Percentiles rank a stretch among this genome's conserved stretches.
phyloP scores from a whole-genome alignment of 2,113 vertebrate genomes.

The Pseudorectes ferrugineus region DNA sequence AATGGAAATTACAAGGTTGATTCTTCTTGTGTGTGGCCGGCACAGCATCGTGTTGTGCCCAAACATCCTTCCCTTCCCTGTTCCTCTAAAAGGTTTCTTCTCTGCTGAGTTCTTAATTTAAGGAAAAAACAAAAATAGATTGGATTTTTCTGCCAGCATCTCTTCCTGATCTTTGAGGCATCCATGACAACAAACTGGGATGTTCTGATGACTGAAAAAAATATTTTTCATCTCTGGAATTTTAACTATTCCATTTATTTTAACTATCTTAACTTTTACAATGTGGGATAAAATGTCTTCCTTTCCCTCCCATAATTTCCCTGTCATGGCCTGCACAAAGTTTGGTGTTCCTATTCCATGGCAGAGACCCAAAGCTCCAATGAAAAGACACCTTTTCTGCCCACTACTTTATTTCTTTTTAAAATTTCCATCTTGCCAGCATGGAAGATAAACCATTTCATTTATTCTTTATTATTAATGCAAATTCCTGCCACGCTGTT shows the following conservation, averaged over 20 bases:
- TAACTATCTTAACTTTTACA: neutral
- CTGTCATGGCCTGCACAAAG: neutral
- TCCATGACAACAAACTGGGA: neutral
- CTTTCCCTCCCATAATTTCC: neutral
- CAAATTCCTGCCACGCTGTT: rapidly evolving
- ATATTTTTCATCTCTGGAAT: neutral
- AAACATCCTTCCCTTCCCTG: neutral
- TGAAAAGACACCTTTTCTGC: neutral
- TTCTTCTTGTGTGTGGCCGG: neutral
- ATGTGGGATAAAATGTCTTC: neutral
- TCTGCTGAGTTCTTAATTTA: neutral
- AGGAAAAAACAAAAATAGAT: neutral
- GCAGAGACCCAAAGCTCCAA: neutral
- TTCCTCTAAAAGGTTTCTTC: neutral
- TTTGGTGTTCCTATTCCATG: neutral
- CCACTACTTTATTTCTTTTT: neutral
- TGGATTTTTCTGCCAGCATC: neutral
- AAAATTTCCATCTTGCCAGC: neutral
- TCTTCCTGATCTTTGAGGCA: neutral
- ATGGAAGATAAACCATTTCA: neutral
- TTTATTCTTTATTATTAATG: neutral
- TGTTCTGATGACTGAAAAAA: neutral
- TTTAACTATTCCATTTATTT: neutral
- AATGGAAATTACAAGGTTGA: neutral
- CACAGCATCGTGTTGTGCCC: neutral